Conservation (phyloP, 30 jellyfish, hydroid and myxozoan species). For the Aurelia coerulea region DNA sequence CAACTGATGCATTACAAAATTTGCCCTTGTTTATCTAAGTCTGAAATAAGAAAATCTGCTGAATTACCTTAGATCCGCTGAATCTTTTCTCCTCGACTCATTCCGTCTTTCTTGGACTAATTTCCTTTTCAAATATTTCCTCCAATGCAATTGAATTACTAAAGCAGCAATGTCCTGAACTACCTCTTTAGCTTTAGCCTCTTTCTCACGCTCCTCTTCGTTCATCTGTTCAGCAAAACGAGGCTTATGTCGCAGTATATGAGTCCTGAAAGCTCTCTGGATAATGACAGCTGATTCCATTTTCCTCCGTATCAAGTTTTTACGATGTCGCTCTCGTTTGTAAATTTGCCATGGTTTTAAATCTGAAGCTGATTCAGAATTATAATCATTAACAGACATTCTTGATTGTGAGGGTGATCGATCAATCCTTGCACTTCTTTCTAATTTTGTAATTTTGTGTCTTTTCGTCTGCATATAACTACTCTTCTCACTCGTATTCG, state of each 20-base stretch:
- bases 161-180: conserved; percentile 88
- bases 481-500: background rate
- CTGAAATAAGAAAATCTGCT: no score
- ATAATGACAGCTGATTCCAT: conserved; percentile 88
- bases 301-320: conserved; percentile 74
- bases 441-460: background rate
- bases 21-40: no score
- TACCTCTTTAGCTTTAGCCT: conserved; percentile 17
- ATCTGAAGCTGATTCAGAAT: conserved; percentile 5
- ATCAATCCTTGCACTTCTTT: conserved; percentile 32
- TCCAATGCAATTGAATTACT: conserved; percentile 92
- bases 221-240: background rate
- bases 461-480: background rate
- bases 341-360: conserved; percentile 84
- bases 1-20: no score
- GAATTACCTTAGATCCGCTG: conserved; percentile 41
- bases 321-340: conserved; percentile 77
- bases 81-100: conserved; percentile 11
- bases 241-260: conserved; percentile 7
- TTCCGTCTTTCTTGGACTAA: conserved; percentile 35
- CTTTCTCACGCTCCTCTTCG: conserved; percentile 20
- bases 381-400: conserved; percentile 16
- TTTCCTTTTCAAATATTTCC: conserved; percentile 75
- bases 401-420: conserved; percentile 6
- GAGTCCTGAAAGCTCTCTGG: conserved; percentile 79